Conservation (phyloP, 2,888 invertebrate species). For the Candidula unifasciata region DNA sequence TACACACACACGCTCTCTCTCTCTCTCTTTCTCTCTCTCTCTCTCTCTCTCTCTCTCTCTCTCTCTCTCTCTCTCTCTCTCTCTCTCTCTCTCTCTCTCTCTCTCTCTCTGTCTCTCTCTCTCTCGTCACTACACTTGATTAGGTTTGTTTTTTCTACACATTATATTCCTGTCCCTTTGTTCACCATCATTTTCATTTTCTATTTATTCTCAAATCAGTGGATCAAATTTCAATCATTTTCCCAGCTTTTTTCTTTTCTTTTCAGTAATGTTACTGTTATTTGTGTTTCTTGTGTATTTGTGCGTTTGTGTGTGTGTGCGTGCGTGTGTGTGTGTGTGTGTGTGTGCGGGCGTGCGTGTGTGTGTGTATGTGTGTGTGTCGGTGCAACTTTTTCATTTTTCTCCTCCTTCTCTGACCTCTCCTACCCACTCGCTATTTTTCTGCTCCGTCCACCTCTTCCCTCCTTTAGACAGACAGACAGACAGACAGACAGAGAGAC, state of each 20-base stretch:
- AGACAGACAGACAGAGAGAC: background rate
- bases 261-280: background rate
- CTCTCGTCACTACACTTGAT: no score
- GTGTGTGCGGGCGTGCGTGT: no score
- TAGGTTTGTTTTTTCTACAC: no score
- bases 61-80: background rate
- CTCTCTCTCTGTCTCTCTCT: background rate
- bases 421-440: no score
- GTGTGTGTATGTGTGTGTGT: no score
- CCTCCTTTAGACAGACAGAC: conserved; percentile 2
- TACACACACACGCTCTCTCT: no score
- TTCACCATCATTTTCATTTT: background rate
- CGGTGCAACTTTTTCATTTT: no score
- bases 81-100: background rate
- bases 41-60: background rate
- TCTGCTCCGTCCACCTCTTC: no score
- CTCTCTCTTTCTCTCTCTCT: background rate
- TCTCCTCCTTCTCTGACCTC: background rate
- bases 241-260: background rate
- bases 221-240: background rate
- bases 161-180: background rate
- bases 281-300: background rate
- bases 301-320: no score
- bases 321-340: background rate
- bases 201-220: background rate